phyloP scores from a whole-genome alignment of 1,140 invertebrate species.

The Propsilocerus akamusi region DNA sequence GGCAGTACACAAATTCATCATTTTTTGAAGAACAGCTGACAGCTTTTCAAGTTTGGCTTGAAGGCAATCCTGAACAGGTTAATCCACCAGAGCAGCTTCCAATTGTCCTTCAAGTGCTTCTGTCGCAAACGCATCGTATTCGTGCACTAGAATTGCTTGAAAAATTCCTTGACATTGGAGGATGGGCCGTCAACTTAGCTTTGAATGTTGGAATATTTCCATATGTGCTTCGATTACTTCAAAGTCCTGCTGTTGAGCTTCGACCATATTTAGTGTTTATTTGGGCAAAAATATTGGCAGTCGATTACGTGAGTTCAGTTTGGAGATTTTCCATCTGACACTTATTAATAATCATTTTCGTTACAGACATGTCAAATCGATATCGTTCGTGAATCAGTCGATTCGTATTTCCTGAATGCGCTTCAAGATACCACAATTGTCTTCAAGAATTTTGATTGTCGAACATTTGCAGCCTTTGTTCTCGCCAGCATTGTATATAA shows the following conservation, averaged over 20 bases:
- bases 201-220: conserved; percentile 97
- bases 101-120: conserved; percentile 91
- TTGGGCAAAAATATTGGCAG: conserved; percentile 97
- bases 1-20: conserved; percentile 55
- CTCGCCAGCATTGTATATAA: conserved; percentile 83
- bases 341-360: conserved; percentile 7
- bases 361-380: conserved; percentile 81
- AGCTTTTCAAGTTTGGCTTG: conserved; percentile 95
- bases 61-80: conserved; percentile 51
- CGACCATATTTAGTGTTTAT: conserved; percentile 89
- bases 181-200: conserved; percentile 92
- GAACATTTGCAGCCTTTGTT: conserved; percentile 83
- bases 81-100: conserved; percentile 89
- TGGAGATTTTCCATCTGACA: background rate
- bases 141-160: conserved; percentile 86
- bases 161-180: conserved; percentile 88
- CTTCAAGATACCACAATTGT: conserved; percentile 65
- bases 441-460: conserved; percentile 48
- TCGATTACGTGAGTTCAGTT: conserved; percentile 62
- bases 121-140: conserved; percentile 92
- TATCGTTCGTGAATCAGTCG: conserved; percentile 84
- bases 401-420: conserved; percentile 86
- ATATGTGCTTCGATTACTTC: conserved; percentile 90
- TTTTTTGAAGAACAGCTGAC: conserved; percentile 98
- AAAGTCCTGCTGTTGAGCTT: conserved; percentile 82